Conservation (phyloP, 2,113 vertebrate species). For the Leuciscus idus region DNA sequence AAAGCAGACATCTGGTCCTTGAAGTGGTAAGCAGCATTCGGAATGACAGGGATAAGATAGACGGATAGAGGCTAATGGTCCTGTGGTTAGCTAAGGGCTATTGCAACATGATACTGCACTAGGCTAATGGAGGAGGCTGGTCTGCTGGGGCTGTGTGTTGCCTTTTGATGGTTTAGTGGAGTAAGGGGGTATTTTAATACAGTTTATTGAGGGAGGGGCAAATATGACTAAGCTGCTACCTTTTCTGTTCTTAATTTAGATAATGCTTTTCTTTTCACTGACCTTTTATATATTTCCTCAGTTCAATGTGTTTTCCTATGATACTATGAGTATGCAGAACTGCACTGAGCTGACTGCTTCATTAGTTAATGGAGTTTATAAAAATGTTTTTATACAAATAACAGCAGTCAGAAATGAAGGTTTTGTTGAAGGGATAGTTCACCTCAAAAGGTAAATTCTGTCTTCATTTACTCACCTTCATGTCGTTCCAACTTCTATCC, state of each 20-base stretch:
- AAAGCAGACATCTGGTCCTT: slow-evolving; percentile 24
- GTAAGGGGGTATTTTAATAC: background rate
- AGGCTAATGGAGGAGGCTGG: slow-evolving; percentile 13
- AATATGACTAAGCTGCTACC: slow-evolving; percentile 7
- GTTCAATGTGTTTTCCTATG: background rate
- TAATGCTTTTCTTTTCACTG: background rate
- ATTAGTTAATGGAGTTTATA: background rate
- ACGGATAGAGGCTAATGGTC: slow-evolving; percentile 28
- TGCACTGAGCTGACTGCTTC: background rate
- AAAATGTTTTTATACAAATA: background rate
- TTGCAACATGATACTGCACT: slow-evolving; percentile 31
- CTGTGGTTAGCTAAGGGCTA: slow-evolving; percentile 37
- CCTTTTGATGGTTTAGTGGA: background rate
- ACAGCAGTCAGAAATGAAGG: background rate
- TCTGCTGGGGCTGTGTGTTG: slow-evolving; percentile 4
- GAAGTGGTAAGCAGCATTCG: slow-evolving; percentile 29
- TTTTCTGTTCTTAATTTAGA: slow-evolving; percentile 2
- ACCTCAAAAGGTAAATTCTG: no score
- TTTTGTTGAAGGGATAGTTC: background rate
- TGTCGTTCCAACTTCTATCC: no score
- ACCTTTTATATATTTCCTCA: background rate
- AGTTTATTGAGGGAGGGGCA: background rate
- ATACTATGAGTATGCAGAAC: background rate
- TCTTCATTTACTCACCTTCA: no score
- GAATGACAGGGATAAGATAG: slow-evolving; percentile 27